These are phyloP conservation scores for Tonatia bakeri DNA, from an alignment of 2,113 vertebrate genomes.

Conservation along the genomic window DNA sequence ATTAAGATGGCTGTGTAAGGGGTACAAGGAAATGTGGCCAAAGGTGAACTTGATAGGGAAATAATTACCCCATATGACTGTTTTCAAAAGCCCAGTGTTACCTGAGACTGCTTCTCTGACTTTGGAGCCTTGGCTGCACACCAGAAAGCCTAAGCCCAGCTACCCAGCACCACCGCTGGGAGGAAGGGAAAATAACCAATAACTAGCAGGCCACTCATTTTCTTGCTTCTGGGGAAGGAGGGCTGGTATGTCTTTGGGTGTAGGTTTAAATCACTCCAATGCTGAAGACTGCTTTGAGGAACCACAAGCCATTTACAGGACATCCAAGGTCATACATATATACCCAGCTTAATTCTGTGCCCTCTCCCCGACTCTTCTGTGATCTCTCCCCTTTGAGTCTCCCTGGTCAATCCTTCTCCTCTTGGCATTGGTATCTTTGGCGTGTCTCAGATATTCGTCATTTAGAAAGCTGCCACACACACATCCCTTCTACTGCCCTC, in stretches of 20 bases:
- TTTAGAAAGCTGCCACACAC: background rate
- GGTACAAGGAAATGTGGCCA: background rate
- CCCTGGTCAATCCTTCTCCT: background rate
- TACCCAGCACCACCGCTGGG: too few species aligned
- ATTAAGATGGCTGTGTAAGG: background rate
- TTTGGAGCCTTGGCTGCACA: background rate
- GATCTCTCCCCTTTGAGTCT: background rate
- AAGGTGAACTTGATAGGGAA: background rate
- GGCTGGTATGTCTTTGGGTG: background rate
- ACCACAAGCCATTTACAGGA: background rate
- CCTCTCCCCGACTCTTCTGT: background rate
- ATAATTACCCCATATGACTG: background rate
- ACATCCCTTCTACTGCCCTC: background rate
- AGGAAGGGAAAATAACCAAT: background rate
- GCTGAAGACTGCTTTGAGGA: background rate
- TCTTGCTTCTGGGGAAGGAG: background rate
- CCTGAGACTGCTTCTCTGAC: background rate
- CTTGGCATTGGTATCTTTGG: background rate
- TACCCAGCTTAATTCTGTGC: background rate
- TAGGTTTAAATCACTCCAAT: background rate
- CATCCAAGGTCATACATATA: background rate
- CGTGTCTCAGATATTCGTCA: background rate
- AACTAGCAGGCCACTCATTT: background rate
- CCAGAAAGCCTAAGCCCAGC: background rate
- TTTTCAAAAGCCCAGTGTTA: background rate